Conservation (phyloP, 2,797 vertebrate species). For the Acridotheres tristis region DNA sequence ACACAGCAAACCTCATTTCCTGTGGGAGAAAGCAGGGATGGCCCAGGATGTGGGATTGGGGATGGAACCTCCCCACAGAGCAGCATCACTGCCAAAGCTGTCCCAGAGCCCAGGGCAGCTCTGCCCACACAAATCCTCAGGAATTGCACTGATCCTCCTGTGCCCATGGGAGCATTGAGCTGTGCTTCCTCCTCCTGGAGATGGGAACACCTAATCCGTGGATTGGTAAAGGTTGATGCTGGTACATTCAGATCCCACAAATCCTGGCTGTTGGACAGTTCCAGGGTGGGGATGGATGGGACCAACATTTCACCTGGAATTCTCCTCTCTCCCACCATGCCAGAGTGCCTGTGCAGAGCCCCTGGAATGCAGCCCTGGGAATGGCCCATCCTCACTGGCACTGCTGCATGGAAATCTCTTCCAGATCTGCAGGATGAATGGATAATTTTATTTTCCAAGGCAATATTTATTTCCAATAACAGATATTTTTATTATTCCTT, state of each 20-base stretch:
- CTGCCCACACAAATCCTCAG: background rate
- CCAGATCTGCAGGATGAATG: background rate
- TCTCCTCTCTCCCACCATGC: background rate
- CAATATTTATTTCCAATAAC: background rate
- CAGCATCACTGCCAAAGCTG: accelerated
- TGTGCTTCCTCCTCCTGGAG: background rate
- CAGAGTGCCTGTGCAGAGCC: background rate
- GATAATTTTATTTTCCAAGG: background rate
- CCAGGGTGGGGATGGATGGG: background rate
- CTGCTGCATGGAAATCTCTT: background rate
- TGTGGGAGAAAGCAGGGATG: background rate
- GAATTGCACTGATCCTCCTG: background rate
- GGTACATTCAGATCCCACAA: background rate
- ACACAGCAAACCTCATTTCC: background rate
- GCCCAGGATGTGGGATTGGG: background rate
- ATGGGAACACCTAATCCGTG: background rate
- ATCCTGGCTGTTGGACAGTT: background rate
- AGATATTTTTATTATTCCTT: background rate
- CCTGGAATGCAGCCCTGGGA: background rate
- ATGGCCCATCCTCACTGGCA: no score
- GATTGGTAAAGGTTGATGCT: background rate
- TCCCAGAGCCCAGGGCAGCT: background rate
- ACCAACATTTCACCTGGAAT: background rate
- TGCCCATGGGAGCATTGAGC: accelerated
- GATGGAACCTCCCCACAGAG: accelerated